Evolutionary conservation across 2,113 vertebrate genomes (phyloP).

Genomic region (Neofelis nebulosa): DNA sequence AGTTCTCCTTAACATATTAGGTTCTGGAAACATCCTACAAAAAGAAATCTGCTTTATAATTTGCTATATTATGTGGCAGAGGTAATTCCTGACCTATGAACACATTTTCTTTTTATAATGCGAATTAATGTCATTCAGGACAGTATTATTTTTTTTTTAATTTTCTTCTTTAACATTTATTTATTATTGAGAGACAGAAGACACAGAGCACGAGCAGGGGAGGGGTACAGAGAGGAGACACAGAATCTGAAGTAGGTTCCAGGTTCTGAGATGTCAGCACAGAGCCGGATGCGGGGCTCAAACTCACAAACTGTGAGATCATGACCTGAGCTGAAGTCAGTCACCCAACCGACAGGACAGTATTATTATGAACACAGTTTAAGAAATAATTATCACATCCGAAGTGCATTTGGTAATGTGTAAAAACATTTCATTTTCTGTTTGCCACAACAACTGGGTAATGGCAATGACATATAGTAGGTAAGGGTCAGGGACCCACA

Average conservation of each 20-base stretch:
- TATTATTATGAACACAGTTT: background rate
- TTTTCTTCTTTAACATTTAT: too few relatives aligned
- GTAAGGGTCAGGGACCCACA: background rate
- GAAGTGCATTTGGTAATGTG: background rate
- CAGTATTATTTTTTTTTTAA: background rate
- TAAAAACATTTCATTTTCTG: background rate
- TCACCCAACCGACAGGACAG: background rate
- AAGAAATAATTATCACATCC: background rate
- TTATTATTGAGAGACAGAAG: too few relatives aligned
- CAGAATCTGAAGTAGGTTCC: too few relatives aligned
- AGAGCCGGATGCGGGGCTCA: too few relatives aligned
- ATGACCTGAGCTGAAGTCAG: too few relatives aligned
- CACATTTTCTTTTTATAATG: background rate
- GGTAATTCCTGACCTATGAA: background rate
- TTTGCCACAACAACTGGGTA: background rate
- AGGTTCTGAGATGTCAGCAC: too few relatives aligned
- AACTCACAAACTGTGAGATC: too few relatives aligned
- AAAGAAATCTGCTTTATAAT: slow-evolving; percentile 7
- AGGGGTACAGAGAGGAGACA: too few relatives aligned
- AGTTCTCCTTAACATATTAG: background rate
- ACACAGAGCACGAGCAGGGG: too few relatives aligned
- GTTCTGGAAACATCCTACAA: background rate
- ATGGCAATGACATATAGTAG: background rate
- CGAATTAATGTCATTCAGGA: background rate
- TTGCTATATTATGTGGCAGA: background rate